Base-by-base conservation (phyloP, 1,140 invertebrate species). In the Aphelinus certus region DNA sequence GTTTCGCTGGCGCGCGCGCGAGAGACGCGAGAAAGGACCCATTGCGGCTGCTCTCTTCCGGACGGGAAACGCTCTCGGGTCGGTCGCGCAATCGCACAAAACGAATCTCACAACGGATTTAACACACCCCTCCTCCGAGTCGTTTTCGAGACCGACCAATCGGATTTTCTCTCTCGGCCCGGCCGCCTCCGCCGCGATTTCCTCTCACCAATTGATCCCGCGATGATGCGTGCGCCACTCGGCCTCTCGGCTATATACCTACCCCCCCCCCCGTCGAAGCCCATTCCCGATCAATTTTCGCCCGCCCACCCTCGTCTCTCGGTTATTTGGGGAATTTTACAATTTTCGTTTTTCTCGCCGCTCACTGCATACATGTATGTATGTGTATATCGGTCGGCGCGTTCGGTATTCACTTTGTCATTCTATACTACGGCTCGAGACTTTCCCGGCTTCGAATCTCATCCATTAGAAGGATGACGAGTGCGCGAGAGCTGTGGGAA, bases 21-120 rank as follows among this genome's bases (percentile, higher is more conserved):
- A 26, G 26, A 26, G 26, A 26, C 7, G 63, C 56, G 67, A 42
- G 6, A 57, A 48, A 5, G 10, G 3, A 7, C 42, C 42, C 66
- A n/a, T 46, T 42, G 26, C 45, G 62, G 48, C 56, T 62, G 6
- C 10, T 60, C 72, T 81, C 81, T 85, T 82, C 82, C 83, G 81
- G 81, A 78, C 83, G 77, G 84, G 83, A 87, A 86, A 86, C 85
- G 79, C 81, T 78, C 80, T 64, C 75, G 82, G 81, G 80, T 53
- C 51, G 51, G 51, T 53, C 80, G 26, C 65, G 5, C 57, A 43
- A 63, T 42, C 79, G 79, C 75, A 83, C 85, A 87, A 72, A 88
- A 86, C 84, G 86, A 87, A 88, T 88, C 86, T 87, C 85, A 88
- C 86, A 86, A 81, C 74, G 82, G 85, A 88, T 88, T 88, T 87